These are phyloP conservation scores for Tychaedon coryphoeus DNA, from an alignment of 2,113 vertebrate genomes.

Conservation along the genomic window DNA sequence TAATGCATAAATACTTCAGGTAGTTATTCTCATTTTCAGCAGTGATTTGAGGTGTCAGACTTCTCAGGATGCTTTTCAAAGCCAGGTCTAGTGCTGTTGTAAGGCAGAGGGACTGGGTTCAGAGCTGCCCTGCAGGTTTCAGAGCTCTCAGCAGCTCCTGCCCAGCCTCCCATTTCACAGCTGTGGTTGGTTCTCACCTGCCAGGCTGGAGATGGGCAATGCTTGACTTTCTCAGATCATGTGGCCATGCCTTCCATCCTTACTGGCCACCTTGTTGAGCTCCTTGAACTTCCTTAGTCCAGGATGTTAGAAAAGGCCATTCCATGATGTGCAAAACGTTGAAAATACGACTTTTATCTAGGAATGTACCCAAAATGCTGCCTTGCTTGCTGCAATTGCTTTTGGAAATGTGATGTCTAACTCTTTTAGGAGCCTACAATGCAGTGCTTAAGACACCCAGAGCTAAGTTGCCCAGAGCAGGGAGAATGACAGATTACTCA, in stretches of 20 bases:
- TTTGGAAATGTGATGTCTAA: neutral
- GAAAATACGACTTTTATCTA: neutral
- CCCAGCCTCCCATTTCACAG: neutral
- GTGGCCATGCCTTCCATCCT: neutral
- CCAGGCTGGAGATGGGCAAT: neutral
- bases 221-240: accelerated
- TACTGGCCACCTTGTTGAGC: neutral
- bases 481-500: conserved; percentile 52
- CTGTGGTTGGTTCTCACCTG: accelerated
- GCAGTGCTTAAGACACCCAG: neutral
- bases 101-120: neutral
- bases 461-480: neutral
- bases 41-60: neutral
- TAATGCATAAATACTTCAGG: neutral
- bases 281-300: neutral
- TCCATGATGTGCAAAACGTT: neutral
- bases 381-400: neutral
- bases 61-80: neutral
- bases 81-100: neutral
- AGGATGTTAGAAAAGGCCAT: neutral
- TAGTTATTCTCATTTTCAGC: neutral
- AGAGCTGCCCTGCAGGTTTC: neutral
- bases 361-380: neutral
- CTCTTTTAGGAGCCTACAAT: neutral
- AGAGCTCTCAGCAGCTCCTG: neutral